These are phyloP conservation scores for Dryococelus australis DNA, from an alignment of 2,888 invertebrate genomes.

Conservation along the genomic window DNA sequence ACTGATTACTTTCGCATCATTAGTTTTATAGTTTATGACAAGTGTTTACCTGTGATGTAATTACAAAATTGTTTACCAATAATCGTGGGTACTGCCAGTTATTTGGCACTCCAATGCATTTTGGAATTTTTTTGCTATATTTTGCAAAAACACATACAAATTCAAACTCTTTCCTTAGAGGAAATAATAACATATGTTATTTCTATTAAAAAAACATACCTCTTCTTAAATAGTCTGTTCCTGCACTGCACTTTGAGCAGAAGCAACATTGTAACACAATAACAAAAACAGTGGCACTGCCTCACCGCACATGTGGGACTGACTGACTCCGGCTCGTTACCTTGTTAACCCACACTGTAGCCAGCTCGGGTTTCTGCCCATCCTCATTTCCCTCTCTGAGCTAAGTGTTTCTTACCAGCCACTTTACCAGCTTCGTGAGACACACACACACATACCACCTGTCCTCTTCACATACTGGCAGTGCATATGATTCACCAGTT, in stretches of 20 bases:
- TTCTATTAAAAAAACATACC: too few relatives aligned
- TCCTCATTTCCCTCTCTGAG: constrained; percentile 1
- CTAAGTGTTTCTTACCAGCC: background rate
- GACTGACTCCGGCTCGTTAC: background rate
- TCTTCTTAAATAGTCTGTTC: background rate
- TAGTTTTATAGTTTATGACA: too few relatives aligned
- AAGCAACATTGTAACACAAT: too few relatives aligned
- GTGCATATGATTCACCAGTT: background rate
- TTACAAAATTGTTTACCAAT: too few relatives aligned
- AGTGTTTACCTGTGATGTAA: too few relatives aligned
- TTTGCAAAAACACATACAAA: too few relatives aligned
- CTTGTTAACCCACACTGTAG: background rate
- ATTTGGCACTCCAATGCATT: too few relatives aligned
- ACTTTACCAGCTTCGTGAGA: background rate
- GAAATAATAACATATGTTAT: too few relatives aligned
- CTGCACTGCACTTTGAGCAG: background rate
- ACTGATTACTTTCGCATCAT: too few relatives aligned
- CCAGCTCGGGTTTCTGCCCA: background rate
- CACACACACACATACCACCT: background rate
- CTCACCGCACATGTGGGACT: background rate
- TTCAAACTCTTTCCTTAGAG: too few relatives aligned
- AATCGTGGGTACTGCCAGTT: too few relatives aligned
- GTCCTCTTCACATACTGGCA: background rate
- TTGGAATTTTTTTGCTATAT: too few relatives aligned
- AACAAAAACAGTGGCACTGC: background rate